Evolutionary conservation across 2,113 vertebrate genomes (phyloP), one percentile per base, ranked within the genome.

Genomic region (Rallus limicola): DNA sequence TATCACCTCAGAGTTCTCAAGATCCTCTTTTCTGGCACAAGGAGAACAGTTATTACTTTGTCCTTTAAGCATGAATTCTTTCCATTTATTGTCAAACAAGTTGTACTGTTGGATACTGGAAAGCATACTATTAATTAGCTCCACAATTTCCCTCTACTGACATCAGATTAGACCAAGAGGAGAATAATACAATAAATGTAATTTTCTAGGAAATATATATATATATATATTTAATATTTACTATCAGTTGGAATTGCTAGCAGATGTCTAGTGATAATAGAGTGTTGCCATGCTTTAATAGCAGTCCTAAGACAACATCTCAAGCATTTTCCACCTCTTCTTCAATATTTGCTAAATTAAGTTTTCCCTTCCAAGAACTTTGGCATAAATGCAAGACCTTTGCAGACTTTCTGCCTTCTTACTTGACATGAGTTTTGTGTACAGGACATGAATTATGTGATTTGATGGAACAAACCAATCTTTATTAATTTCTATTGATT

Each of bases 1-100:
- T 63, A 88, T 80, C 71, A 59, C 29, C 33, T 14, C 7, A 48
- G 76, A 86, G 59, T 87, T 96, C 67, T 87, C 31, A 70, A 77
- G 79, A 83, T 95, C 55, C 36, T 90, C 24, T 87, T 92, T 86
- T 92, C 55, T 93, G 64, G 48, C 33, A 55, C 46, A 74, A 91
- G 59, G 63, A 92, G 64, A 94, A 55, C 53, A 69, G 67, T 91
- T 88, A 93, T 91, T 92, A 70, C 26, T 67, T 74, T 74, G 33
- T 56, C 90, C 69, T 93, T 95, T 79, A 90, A 86, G 77, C 82
- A 75, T 89, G 86, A 93, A 74, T 94, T 88, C 20, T 87, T 15
- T 79, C 33, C 5, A 24, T 86, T 91, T 94, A 46, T 76, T 93
- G 20, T 82, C 76, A 89, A 59, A 65, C 44, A 86, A 84, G 36